These are phyloP conservation scores for Erinaceus europaeus DNA, from an alignment of 2,113 vertebrate genomes.

Conservation along the genomic window DNA sequence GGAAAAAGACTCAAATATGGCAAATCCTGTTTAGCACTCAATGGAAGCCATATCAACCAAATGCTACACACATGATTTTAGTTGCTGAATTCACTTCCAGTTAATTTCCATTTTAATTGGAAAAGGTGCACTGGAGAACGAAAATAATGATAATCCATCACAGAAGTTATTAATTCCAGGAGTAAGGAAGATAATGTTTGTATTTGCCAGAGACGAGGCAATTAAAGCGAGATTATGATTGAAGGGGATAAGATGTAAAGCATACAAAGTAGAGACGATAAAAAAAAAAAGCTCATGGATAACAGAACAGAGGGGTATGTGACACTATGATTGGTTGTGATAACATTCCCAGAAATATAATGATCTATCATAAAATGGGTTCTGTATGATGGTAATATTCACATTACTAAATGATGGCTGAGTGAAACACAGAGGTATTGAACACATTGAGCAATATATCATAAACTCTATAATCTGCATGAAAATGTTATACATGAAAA, in stretches of 20 bases:
- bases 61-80: constrained; percentile 43
- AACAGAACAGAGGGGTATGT: background rate
- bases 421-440: constrained; percentile 16
- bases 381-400: background rate
- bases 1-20: background rate
- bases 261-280: constrained; percentile 41
- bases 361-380: constrained; percentile 4
- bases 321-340: background rate
- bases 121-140: constrained; percentile 64
- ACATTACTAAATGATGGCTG: constrained; percentile 24
- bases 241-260: constrained; percentile 58
- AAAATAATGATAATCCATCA: constrained; percentile 70
- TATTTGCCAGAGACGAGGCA: constrained; percentile 69
- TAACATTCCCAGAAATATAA: constrained; percentile 32
- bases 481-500: background rate
- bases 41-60: constrained; percentile 28
- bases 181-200: constrained; percentile 72
- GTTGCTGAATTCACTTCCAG: constrained; percentile 34
- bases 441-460: background rate
- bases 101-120: constrained; percentile 78
- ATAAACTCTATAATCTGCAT: background rate
- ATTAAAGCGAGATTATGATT: constrained; percentile 76
- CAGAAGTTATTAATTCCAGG: constrained; percentile 72
- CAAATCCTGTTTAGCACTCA: background rate
- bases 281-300: constrained; percentile 26